Base-by-base conservation (phyloP, 2,797 vertebrate species). In the Brachyrhaphis roseni region DNA sequence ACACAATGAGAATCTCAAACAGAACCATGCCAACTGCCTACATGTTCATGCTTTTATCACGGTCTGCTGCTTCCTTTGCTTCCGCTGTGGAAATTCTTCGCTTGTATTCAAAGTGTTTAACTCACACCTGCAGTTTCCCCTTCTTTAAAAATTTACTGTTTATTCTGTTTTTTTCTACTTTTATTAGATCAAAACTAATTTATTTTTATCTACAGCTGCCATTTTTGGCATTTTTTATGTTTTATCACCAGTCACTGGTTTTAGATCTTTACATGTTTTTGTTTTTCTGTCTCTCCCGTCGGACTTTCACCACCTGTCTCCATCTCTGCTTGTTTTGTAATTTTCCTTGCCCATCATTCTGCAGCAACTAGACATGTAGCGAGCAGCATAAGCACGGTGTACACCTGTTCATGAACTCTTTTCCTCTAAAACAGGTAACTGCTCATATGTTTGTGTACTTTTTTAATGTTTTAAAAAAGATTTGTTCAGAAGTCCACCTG, bases 391-490 rank as follows among this genome's bases (percentile, higher is more conserved):
- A 83, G 71, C 86, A 86, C 80, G 79, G 73, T 49, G 8, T 78
- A 74, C 76, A 83, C 83, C 41, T 81, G 85, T 88, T 84, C 92
- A 82, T 89, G 84, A 92, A 88, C 85, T 72, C 91, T 93, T 89
- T 92, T 92, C 83, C 62, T 87, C 92, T 93, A 71, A 88, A 94
- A 92, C 92, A 94, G 94, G 93, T 95, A 93, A 95, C 79, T 90
- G 62, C 80, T 8, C 82, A 28, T 68, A 2, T 78, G 53, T 79
- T 1, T 79, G 28, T 64, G 20, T 86, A 72, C 71, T 49, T 77
- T 77, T 36, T 81, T 74, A 62, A 23, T 80, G 64, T 7, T 31
- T 77, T 34, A 34, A 20, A 68, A 12, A 82, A 12, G 68, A n/a
- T 16, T 31, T 8, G 23, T n/a, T 6, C 18, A 59, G 16, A 81